Percentiles rank a stretch among this genome's conserved stretches.
Conservation (phyloP, 2,113 vertebrate species). For the Arothron firmamentum region DNA sequence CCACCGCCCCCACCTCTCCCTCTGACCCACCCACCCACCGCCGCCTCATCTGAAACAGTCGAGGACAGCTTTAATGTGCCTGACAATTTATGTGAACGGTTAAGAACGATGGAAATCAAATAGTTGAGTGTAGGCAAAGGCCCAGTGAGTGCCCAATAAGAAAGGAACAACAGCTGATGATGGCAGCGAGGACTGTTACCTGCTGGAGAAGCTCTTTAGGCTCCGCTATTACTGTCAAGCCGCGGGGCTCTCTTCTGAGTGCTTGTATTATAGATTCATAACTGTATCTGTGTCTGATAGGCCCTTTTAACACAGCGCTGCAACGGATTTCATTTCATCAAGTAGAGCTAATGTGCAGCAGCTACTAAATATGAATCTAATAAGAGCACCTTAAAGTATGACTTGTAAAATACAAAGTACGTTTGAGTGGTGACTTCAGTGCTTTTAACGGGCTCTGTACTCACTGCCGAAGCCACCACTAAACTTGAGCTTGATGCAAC, state of each 20-base stretch:
- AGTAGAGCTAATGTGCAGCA: conserved; percentile 55
- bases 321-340: conserved; percentile 62
- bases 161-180: conserved; percentile 72
- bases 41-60: conserved; percentile 58
- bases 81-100: conserved; percentile 77
- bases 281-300: conserved; percentile 53
- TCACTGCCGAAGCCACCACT: no score
- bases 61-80: conserved; percentile 79
- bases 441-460: background rate
- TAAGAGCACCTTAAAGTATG: conserved; percentile 36
- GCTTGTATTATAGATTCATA: conserved; percentile 68
- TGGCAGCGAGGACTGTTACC: conserved; percentile 70
- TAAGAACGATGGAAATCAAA: conserved; percentile 76
- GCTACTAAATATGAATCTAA: conserved; percentile 47
- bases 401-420: conserved; percentile 42
- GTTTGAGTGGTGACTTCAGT: conserved; percentile 2
- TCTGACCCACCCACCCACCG: conserved; percentile 48
- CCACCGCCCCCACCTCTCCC: conserved; percentile 60
- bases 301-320: conserved; percentile 58
- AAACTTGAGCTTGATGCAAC: no score
- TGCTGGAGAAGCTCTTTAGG: conserved; percentile 65
- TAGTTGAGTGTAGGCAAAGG: conserved; percentile 74
- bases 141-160: conserved; percentile 73
- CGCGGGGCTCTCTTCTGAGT: conserved; percentile 53
- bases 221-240: conserved; percentile 67